Percentiles rank a stretch among this genome's conserved stretches.
Conservation (phyloP, 2,888 invertebrate species). For the Ectemnius cavifrons region DNA sequence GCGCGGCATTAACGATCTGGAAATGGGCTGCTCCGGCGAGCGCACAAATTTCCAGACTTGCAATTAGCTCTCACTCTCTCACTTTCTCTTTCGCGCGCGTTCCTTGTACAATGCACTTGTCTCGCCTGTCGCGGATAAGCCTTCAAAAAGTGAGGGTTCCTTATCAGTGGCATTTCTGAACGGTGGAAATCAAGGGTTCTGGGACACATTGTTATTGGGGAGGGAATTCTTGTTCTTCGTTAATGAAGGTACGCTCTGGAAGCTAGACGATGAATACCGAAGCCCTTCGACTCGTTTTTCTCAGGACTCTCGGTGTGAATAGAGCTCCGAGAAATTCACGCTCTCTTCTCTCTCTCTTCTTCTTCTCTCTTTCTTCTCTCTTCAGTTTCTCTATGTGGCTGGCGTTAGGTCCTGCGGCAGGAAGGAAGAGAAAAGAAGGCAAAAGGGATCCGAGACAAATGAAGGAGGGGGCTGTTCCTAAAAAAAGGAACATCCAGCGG, state of each 20-base stretch:
- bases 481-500: constrained; percentile 41
- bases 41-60: constrained; percentile 42
- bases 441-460: constrained; percentile 65
- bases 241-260: too few species aligned
- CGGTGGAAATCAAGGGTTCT: not conserved
- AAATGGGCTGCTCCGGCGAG: constrained; percentile 42
- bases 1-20: constrained; percentile 60
- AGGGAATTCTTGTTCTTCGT: too few species aligned
- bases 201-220: too few species aligned
- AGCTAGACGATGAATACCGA: not conserved
- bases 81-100: not conserved
- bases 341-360: too few species aligned
- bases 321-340: constrained; percentile 1
- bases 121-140: too few species aligned
- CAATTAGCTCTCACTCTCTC: constrained; percentile 36
- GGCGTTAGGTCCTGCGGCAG: constrained; percentile 45
- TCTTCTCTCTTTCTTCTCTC: too few species aligned
- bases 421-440: constrained; percentile 44
- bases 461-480: constrained; percentile 29
- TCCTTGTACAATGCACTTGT: not conserved
- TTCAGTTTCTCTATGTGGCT: too few species aligned
- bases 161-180: too few species aligned
- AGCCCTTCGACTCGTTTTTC: constrained; percentile 25
- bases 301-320: constrained; percentile 37
- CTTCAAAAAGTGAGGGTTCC: too few species aligned